These are phyloP conservation scores for Chironomus tepperi DNA, from an alignment of 1,140 invertebrate species.

Conservation along the genomic window DNA sequence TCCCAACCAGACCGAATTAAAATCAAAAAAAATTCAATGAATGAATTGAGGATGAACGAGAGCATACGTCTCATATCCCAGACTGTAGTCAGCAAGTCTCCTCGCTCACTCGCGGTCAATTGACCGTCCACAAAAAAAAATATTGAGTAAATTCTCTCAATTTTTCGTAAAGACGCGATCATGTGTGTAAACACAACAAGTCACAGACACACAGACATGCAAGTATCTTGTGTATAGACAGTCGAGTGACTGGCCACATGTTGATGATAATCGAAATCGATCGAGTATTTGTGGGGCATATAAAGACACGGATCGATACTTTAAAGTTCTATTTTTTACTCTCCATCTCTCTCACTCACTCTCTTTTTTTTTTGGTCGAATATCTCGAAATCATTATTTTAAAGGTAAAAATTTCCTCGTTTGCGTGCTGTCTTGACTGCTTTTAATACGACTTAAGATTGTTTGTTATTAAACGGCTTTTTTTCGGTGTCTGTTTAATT, in stretches of 20 bases:
- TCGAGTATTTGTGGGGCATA: background rate
- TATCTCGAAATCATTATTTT: too few relatives aligned
- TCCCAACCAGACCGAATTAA: too few relatives aligned
- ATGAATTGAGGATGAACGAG: too few relatives aligned
- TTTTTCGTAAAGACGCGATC: background rate
- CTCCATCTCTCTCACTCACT: too few relatives aligned
- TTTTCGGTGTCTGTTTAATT: background rate
- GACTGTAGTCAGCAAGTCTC: background rate
- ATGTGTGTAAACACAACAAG: background rate
- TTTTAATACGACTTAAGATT: conserved; percentile 9
- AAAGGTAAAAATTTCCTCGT: background rate
- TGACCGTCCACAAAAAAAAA: background rate
- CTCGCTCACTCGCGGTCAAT: background rate
- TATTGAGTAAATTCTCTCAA: background rate
- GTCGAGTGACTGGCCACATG: background rate
- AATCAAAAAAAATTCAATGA: too few relatives aligned
- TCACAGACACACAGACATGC: background rate
- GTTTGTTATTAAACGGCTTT: background rate
- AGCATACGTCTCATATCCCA: background rate
- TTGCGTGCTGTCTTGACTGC: background rate
- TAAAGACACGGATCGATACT: background rate
- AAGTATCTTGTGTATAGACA: background rate
- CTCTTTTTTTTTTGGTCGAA: too few relatives aligned
- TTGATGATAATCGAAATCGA: conserved; percentile 2
- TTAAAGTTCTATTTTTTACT: too few relatives aligned